Conservation (phyloP, 2,797 vertebrate genomes). For the Enteromius treurensis region DNA sequence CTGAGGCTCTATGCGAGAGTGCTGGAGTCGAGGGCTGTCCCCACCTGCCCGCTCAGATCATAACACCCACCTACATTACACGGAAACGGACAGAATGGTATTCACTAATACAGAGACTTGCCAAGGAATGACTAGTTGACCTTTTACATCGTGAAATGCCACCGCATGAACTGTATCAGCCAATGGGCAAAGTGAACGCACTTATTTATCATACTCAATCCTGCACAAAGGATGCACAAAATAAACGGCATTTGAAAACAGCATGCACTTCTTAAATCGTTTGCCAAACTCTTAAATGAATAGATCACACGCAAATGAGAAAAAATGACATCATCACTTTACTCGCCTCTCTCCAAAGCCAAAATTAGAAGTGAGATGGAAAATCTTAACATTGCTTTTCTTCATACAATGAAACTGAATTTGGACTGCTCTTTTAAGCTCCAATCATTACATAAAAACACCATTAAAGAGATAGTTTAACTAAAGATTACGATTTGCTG, state of each 20-base stretch:
- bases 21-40: constrained; percentile 74
- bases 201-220: neutral
- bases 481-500: neutral
- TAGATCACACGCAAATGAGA: neutral
- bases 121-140: constrained; percentile 69
- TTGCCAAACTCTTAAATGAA: neutral
- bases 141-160: constrained; percentile 48
- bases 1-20: constrained; percentile 87
- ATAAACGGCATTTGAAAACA: constrained; percentile 14
- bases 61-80: constrained; percentile 91
- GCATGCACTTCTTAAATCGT: constrained; percentile 17
- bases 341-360: neutral
- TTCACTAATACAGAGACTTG: constrained; percentile 81
- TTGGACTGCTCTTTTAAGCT: neutral
- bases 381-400: neutral
- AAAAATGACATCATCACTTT: neutral
- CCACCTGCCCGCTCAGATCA: constrained; percentile 78
- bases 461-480: neutral
- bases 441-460: neutral
- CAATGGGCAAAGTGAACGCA: neutral
- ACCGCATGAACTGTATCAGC: constrained; percentile 25
- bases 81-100: constrained; percentile 89
- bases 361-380: neutral
- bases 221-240: constrained; percentile 9
- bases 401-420: neutral